Conservation (phyloP, 2,797 vertebrate species). For the Platalea minor region DNA sequence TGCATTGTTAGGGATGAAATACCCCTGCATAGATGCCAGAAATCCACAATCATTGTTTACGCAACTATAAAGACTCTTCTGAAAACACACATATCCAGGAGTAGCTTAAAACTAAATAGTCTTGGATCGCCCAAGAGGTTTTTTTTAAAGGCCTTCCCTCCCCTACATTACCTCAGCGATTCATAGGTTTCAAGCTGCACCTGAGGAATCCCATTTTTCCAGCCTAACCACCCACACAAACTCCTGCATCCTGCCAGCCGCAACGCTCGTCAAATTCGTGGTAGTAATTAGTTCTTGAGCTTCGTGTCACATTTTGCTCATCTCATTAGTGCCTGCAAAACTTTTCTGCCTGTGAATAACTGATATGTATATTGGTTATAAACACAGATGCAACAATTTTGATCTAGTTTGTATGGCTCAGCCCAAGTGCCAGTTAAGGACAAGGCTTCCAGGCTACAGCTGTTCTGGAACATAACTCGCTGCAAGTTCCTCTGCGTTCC, state of each 20-base stretch:
- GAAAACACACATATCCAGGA: not conserved
- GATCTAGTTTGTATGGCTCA: not conserved
- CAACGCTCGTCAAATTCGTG: not conserved
- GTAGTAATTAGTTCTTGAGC: not conserved
- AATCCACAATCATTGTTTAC: not conserved
- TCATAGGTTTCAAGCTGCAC: not conserved
- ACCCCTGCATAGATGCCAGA: not conserved
- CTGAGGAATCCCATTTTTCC: not conserved
- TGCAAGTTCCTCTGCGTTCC: not conserved
- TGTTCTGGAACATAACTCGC: not conserved
- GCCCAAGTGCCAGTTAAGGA: not conserved
- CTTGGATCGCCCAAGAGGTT: not conserved
- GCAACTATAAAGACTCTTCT: not conserved
- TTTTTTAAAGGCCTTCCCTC: not conserved
- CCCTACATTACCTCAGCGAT: not conserved
- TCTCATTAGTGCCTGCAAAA: not conserved
- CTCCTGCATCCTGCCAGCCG: not conserved
- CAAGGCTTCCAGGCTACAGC: not conserved
- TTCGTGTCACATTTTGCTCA: not conserved
- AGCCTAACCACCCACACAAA: not conserved
- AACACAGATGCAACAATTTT: not conserved
- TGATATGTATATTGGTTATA: not conserved
- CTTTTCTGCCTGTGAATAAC: not conserved
- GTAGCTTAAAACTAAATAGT: not conserved
- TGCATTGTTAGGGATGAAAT: not conserved